Evolutionary conservation across 2,113 vertebrate species (phyloP).

Genomic region (Carlito syrichta): DNA sequence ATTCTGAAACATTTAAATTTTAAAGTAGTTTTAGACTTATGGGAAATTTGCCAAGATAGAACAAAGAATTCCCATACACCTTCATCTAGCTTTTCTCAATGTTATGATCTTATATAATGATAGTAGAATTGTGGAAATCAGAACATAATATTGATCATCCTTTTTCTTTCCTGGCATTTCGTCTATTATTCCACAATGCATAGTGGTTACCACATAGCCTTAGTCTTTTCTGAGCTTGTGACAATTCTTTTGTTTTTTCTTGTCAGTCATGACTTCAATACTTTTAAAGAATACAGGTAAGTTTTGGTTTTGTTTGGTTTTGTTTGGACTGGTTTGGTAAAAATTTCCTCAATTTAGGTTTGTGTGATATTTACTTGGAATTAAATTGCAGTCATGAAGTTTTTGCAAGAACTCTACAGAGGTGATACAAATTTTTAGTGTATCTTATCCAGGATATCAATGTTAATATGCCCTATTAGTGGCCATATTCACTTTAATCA

Average conservation of each 20-base stretch:
- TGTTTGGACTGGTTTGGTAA: not conserved
- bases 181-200: not conserved
- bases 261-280: not conserved
- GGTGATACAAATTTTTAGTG: not conserved
- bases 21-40: not conserved
- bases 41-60: not conserved
- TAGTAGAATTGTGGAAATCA: not conserved
- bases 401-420: not conserved
- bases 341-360: not conserved
- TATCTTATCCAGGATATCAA: not conserved
- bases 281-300: not conserved
- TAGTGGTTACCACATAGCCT: not conserved
- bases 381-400: not conserved
- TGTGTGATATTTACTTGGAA: not conserved
- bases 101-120: not conserved
- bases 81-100: not conserved
- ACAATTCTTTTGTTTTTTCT: not conserved
- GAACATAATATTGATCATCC: not conserved
- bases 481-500: not conserved
- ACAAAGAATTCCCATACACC: not conserved
- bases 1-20: too few relatives aligned
- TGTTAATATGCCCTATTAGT: not conserved
- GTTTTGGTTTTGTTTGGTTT: too few relatives aligned
- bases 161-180: not conserved
- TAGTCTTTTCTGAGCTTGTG: not conserved